Evolutionary conservation across 2,797 vertebrate genomes (phyloP).

Genomic region (Crocidura indochinensis): DNA sequence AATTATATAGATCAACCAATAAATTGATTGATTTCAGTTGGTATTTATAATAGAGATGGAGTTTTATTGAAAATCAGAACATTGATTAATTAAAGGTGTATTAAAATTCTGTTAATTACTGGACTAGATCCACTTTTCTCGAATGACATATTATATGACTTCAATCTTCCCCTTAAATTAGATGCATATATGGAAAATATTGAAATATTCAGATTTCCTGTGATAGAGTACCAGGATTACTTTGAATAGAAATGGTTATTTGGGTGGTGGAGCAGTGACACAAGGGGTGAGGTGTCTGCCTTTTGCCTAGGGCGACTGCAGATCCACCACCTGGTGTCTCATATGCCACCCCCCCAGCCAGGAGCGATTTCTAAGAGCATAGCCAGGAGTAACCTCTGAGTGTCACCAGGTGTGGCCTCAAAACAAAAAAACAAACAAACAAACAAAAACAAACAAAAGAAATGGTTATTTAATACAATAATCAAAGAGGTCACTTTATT

Average conservation of each 20-base stretch:
- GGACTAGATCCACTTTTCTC: background rate
- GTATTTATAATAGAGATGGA: too few relatives aligned
- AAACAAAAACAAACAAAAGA: too few relatives aligned
- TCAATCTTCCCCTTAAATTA: background rate
- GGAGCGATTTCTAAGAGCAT: too few relatives aligned
- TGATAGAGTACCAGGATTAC: background rate
- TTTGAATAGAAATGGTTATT: background rate
- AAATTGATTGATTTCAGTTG: too few relatives aligned
- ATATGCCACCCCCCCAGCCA: too few relatives aligned
- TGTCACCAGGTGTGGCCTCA: too few relatives aligned
- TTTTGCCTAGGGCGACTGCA: too few relatives aligned
- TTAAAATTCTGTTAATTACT: constrained; percentile 30
- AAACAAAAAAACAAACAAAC: too few relatives aligned
- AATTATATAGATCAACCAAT: too few relatives aligned
- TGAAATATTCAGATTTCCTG: background rate
- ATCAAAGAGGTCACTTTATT: background rate
- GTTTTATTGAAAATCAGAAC: background rate
- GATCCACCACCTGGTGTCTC: too few relatives aligned
- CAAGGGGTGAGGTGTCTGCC: too few relatives aligned
- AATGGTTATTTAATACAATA: background rate
- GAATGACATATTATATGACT: background rate
- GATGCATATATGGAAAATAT: background rate
- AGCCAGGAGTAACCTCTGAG: too few relatives aligned
- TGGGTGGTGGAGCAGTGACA: background rate
- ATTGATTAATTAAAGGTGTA: background rate